Conservation (phyloP, 2,797 vertebrate species). For the Gallinago nigripennis region DNA sequence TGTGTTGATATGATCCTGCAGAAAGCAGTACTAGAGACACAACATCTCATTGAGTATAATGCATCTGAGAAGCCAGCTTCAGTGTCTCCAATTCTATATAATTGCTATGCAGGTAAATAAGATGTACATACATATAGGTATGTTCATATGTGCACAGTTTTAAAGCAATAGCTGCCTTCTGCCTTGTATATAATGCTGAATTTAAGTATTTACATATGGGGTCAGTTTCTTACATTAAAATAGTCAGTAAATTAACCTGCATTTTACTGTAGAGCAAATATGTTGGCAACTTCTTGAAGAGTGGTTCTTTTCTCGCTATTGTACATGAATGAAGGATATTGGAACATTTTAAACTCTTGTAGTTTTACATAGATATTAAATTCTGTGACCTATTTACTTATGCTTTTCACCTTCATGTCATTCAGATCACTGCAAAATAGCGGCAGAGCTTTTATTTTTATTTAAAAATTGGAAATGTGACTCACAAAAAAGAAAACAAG, state of each 20-base stretch:
- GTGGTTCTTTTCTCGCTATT: not conserved
- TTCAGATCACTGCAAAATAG: not conserved
- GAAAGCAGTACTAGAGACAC: not conserved
- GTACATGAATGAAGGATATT: not conserved
- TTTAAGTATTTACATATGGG: not conserved
- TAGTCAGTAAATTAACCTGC: not conserved
- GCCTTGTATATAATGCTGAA: not conserved
- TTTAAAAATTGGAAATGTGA: not conserved
- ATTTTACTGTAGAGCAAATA: not conserved
- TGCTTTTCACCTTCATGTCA: not conserved
- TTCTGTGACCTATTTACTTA: not conserved
- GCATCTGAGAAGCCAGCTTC: not conserved
- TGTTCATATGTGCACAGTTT: not conserved
- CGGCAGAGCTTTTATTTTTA: not conserved
- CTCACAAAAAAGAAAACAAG: not conserved
- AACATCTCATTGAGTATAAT: not conserved
- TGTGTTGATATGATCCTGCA: not conserved
- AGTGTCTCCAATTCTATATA: slow-evolving; percentile 18
- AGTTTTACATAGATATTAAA: not conserved
- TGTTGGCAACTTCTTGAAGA: not conserved
- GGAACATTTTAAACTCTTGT: not conserved
- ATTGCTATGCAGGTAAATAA: not conserved
- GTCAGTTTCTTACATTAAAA: not conserved
- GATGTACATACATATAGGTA: not conserved
- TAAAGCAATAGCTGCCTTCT: slow-evolving; percentile 15